phyloP scores from a whole-genome alignment of 2,113 vertebrate genomes.

The Dipodomys ordii region DNA sequence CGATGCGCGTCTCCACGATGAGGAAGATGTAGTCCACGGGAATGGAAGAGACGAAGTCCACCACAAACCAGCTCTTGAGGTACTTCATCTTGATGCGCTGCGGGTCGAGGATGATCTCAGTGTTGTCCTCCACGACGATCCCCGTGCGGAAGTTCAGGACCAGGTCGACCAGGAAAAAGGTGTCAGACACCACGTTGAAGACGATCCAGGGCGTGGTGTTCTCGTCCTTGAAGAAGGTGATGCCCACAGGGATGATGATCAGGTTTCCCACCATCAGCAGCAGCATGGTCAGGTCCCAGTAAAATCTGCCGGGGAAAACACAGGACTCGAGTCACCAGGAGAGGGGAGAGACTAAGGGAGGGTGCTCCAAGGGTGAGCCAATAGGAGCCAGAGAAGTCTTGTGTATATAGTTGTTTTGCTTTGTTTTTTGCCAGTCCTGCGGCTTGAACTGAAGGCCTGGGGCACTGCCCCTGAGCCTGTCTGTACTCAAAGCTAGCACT shows the following conservation, averaged over 20 bases:
- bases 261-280: conserved; percentile 99
- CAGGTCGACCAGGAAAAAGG: conserved; percentile 99
- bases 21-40: conserved; percentile 99
- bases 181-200: conserved; percentile 99
- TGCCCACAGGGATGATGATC: conserved; percentile 99
- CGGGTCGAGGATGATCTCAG: conserved; percentile 98
- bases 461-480: too few species aligned
- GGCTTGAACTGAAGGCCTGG: too few species aligned
- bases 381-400: neutral
- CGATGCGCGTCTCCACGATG: conserved; percentile 98
- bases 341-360: neutral
- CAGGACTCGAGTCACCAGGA: conserved; percentile 37
- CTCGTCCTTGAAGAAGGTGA: conserved; percentile 99
- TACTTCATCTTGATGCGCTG: conserved; percentile 99
- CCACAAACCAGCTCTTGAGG: conserved; percentile 98
- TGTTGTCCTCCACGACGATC: conserved; percentile 99
- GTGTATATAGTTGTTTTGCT: too few species aligned
- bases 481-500: too few species aligned
- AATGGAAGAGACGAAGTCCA: conserved; percentile 99
- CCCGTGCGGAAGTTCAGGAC: conserved; percentile 99
- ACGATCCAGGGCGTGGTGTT: conserved; percentile 99
- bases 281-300: conserved; percentile 99
- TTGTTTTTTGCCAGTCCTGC: too few species aligned
- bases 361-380: neutral
- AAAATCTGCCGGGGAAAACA: conserved; percentile 91